Percentiles rank a stretch among this genome's conserved stretches.
phyloP scores from a whole-genome alignment of 2,888 invertebrate species.

The Campoplex nolae region DNA sequence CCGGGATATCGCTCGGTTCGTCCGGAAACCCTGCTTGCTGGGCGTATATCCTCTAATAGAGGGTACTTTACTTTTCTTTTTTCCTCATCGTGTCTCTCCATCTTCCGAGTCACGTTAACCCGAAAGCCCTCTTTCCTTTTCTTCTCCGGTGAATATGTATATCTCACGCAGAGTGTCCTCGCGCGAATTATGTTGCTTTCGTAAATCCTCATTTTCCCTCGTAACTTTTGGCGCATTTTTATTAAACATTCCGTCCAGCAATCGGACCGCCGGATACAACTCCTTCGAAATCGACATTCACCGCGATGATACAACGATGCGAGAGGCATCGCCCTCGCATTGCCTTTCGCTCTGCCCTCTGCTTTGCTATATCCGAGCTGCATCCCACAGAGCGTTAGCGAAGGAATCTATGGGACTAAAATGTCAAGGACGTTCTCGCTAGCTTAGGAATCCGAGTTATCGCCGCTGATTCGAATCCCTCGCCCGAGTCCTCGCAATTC shows the following conservation, averaged over 20 bases:
- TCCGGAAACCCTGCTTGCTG: constrained; percentile 3
- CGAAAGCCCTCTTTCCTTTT: not conserved
- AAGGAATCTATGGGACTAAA: constrained; percentile 57
- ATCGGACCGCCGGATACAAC: constrained; percentile 61
- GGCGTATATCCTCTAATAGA: constrained; percentile 32
- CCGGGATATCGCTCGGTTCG: constrained; percentile 8
- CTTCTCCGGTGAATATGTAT: not conserved
- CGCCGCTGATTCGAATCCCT: constrained; percentile 69
- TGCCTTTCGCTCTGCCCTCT: not conserved
- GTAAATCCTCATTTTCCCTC: not conserved
- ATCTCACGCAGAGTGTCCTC: not conserved
- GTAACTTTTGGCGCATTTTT: constrained; percentile 29
- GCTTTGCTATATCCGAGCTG: not conserved
- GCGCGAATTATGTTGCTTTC: not conserved
- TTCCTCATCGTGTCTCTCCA: not conserved
- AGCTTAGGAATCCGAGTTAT: constrained; percentile 70
- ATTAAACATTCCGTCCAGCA: constrained; percentile 55
- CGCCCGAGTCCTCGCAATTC: constrained; percentile 68
- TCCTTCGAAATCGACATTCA: constrained; percentile 41
- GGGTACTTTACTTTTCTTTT: constrained; percentile 13
- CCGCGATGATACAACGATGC: constrained; percentile 2
- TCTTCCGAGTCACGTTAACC: constrained; percentile 30
- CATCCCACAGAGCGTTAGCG: not conserved
- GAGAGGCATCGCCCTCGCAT: not conserved
- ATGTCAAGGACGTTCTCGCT: constrained; percentile 56